A percentile compares a stretch with the other conserved stretches of the same genome.
Conservation (phyloP, 2,113 vertebrate genomes). For the Dendropsophus ebraccatus region DNA sequence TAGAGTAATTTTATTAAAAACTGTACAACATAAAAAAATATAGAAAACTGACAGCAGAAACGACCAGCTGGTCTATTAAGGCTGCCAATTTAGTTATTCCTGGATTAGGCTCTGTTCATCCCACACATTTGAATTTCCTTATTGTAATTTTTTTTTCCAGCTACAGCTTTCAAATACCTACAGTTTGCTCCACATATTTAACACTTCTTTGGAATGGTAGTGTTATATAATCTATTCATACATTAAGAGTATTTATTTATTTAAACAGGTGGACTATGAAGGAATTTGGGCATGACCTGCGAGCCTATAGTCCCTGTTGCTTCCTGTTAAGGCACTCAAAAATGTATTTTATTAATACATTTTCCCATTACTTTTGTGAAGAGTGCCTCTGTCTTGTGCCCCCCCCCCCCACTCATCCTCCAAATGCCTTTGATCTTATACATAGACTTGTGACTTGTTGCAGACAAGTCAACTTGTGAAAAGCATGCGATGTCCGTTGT, state of each 20-base stretch:
- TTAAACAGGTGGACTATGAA: neutral
- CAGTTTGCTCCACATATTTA: neutral
- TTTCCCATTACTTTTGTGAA: too few species aligned
- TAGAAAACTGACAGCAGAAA: neutral
- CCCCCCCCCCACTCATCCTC: too few species aligned
- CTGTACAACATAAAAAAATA: neutral
- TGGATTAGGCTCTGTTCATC: neutral
- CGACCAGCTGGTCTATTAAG: conserved; percentile 1
- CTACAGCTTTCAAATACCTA: neutral
- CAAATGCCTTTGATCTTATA: too few species aligned
- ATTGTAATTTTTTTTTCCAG: conserved; percentile 14
- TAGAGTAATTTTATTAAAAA: neutral
- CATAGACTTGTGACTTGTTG: too few species aligned
- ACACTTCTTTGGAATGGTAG: neutral
- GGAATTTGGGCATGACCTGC: neutral
- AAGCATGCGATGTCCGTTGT: too few species aligned
- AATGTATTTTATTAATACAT: too few species aligned
- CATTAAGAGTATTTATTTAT: neutral
- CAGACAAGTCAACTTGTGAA: too few species aligned
- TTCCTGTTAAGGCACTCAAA: too few species aligned
- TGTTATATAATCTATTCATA: neutral
- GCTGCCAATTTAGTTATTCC: conserved; percentile 28
- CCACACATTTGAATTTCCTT: conserved; percentile 11
- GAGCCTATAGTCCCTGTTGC: too few species aligned
- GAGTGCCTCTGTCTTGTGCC: too few species aligned